phyloP scores from a whole-genome alignment of 2,888 invertebrate species.

The Resseliella maxima region DNA sequence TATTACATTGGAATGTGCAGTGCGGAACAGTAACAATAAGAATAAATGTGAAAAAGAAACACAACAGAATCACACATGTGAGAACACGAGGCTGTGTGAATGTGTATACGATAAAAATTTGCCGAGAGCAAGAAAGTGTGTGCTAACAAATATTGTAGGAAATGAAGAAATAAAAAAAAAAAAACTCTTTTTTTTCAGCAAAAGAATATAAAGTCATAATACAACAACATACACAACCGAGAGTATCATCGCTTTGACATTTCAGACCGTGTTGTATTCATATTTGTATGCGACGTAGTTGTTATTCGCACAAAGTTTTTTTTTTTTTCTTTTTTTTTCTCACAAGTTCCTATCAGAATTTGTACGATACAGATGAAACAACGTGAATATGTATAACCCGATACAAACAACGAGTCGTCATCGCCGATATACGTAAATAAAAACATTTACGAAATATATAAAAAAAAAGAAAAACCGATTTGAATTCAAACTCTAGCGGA shows the following conservation, averaged over 20 bases:
- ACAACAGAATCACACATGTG: slow-evolving; percentile 27
- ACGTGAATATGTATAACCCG: no score
- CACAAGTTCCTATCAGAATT: not conserved
- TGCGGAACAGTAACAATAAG: slow-evolving; percentile 15
- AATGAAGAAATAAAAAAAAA: no score
- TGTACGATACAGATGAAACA: not conserved
- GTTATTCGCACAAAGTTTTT: not conserved
- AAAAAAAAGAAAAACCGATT: not conserved
- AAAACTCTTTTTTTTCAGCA: no score
- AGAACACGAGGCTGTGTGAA: not conserved
- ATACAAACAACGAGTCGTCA: no score
- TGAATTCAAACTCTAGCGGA: not conserved
- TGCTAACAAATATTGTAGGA: no score
- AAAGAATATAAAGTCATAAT: not conserved
- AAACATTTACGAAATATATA: no score
- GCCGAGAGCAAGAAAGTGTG: not conserved
- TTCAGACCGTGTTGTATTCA: not conserved
- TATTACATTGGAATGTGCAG: slow-evolving; percentile 49
- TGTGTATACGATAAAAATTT: not conserved
- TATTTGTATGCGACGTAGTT: slow-evolving; percentile 12
- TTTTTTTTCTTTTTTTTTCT: not conserved
- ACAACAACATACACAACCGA: not conserved
- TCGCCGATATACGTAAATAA: no score
- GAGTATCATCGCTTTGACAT: not conserved
- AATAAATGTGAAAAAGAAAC: not conserved